Evolutionary conservation across 2,113 vertebrate species (phyloP).

Genomic region (Petrocephalus microphthalmus): DNA sequence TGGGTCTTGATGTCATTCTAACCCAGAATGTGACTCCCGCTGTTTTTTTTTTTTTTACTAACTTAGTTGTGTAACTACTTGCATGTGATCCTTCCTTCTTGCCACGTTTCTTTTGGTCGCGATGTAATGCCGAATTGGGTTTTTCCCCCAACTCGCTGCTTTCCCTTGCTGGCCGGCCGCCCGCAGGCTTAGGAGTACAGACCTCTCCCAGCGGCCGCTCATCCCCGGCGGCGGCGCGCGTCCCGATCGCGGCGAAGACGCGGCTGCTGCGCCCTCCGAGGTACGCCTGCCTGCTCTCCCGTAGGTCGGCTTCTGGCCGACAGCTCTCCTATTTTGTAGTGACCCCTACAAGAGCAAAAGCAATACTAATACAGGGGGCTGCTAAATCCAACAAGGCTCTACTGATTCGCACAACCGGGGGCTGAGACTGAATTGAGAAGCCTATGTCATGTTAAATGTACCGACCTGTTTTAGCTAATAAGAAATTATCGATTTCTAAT

Average conservation of each 20-base stretch:
- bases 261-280: constrained; percentile 34
- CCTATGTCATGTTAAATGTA: neutral
- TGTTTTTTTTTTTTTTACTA: neutral
- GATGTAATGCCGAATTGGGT: constrained; percentile 2
- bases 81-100: neutral
- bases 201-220: constrained; percentile 48
- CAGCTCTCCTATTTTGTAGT: neutral
- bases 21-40: neutral
- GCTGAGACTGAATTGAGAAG: no score
- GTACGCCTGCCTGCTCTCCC: constrained; percentile 24
- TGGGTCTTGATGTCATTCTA: neutral
- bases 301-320: neutral
- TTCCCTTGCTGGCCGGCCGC: constrained; percentile 8
- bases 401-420: no score
- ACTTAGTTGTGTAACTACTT: neutral
- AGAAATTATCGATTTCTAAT: neutral
- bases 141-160: neutral
- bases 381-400: no score
- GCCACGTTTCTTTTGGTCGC: neutral
- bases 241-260: constrained; percentile 45
- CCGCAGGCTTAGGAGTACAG: constrained; percentile 59
- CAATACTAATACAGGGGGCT: neutral
- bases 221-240: constrained; percentile 24
- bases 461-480: neutral
- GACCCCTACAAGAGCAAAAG: neutral